Base-by-base conservation (phyloP, 2,888 invertebrate species). In the Oeneis ivallda region DNA sequence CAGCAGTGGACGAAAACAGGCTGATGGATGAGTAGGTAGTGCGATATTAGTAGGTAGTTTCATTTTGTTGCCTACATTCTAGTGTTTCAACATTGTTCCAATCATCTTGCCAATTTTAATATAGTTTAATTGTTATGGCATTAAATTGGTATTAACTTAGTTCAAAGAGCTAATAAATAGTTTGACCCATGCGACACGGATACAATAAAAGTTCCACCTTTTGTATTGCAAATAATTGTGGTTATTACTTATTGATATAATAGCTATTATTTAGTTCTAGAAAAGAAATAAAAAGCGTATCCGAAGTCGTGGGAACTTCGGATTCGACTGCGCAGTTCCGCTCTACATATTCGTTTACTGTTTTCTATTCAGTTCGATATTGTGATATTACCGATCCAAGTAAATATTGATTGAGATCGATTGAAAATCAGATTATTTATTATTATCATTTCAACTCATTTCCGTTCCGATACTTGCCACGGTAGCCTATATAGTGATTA, bases 251-350 rank as follows among this genome's bases (percentile, higher is more conserved):
- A n/a, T 39, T 19, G 37, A 26, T 26, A 39, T 32, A 54, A 54
- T 39, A 19, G 54, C 39, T 54, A 54, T 54, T 39, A 54, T 58
- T 58, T 15, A 32, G 32, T 58, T 32, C 43, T 58, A 26, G 32
- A 58, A 45, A 43, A 41, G 1, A 49, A 49, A 49, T 49, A 58
- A 64, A 64, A 66, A 67, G 66, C 62, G 67, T 67, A 32, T 49
- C 67, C 39, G 43, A 66, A 69, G 68, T 69, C 73, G 73, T 75
- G 74, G 71, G 72, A 68, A 72, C 67, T 61, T 59, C 58, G 66
- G 64, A 70, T 68, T 70, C 64, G 62, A 67, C 71, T 58, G 62
- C 66, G 69, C 67, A 43, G 74, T 75, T 75, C 72, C 74, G 74
- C 72, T 75, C 75, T 74, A 72, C 58, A 73, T 71, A 39, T 37